Evolutionary conservation across 1,140 invertebrate genomes (phyloP).

Genomic region (Drosophila ercepeae): DNA sequence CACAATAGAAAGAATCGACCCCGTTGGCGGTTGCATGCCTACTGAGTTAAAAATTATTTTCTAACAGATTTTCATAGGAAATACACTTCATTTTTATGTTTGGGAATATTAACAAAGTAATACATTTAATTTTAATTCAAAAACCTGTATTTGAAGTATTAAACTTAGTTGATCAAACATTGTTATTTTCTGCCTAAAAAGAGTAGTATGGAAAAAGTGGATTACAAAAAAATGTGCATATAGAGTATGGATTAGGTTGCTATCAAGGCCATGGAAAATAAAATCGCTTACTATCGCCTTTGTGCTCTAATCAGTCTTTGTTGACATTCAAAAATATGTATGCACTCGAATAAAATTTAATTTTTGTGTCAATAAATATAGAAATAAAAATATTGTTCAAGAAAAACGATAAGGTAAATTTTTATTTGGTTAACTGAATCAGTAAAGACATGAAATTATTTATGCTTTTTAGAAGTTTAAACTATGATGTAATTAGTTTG

Average conservation of each 20-base stretch:
- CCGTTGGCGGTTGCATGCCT: conserved; percentile 1
- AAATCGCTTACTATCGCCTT: background rate
- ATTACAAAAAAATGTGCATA: too few relatives aligned
- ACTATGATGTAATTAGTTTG: too few relatives aligned
- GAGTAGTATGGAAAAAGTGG: too few relatives aligned
- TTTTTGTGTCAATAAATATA: background rate
- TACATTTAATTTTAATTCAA: background rate
- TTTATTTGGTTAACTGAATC: too few relatives aligned
- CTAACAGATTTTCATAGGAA: background rate
- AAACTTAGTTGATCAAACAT: too few relatives aligned
- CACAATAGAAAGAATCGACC: background rate
- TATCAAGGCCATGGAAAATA: background rate
- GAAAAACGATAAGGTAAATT: too few relatives aligned
- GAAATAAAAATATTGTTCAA: background rate
- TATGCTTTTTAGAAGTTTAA: too few relatives aligned
- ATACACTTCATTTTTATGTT: background rate
- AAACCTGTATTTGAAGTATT: too few relatives aligned
- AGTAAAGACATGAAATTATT: too few relatives aligned
- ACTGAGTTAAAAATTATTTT: conserved; percentile 10
- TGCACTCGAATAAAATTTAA: background rate
- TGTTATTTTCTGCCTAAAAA: too few relatives aligned
- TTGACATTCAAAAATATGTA: background rate
- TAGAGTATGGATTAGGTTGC: background rate
- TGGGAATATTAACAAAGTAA: background rate
- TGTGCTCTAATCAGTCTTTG: background rate